Evolutionary conservation across 2,797 vertebrate species (phyloP).

Genomic region (Xiphophorus birchmanni): DNA sequence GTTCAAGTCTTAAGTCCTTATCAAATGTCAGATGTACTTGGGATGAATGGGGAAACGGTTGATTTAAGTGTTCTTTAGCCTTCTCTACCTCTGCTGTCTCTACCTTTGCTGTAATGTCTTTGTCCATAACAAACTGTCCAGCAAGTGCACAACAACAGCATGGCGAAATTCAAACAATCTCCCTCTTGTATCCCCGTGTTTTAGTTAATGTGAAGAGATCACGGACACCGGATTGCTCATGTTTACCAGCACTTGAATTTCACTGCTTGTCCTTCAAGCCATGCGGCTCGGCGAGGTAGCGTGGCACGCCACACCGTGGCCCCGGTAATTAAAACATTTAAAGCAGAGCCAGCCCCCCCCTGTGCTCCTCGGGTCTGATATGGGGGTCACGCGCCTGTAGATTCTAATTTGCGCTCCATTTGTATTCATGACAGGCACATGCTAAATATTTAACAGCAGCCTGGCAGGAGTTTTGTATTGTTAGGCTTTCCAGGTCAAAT

Average conservation of each 20-base stretch:
- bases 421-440: constrained; percentile 96
- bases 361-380: constrained; percentile 89
- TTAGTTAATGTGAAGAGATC: constrained; percentile 72
- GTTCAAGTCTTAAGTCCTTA: background rate
- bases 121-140: background rate
- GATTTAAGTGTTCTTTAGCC: background rate
- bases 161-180: constrained; percentile 49
- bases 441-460: constrained; percentile 97
- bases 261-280: constrained; percentile 87
- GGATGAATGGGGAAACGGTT: background rate
- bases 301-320: constrained; percentile 74
- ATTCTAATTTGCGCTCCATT: constrained; percentile 97
- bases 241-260: constrained; percentile 82
- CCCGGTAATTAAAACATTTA: constrained; percentile 96
- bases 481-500: constrained; percentile 92
- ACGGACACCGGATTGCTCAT: constrained; percentile 62
- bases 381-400: constrained; percentile 96
- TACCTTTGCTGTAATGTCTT: background rate
- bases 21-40: background rate
- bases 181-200: constrained; percentile 58
- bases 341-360: constrained; percentile 82
- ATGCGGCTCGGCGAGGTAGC: constrained; percentile 42
- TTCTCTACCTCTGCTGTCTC: background rate
- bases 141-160: constrained; percentile 60
- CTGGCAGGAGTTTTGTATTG: constrained; percentile 88